phyloP scores from a whole-genome alignment of 2,888 invertebrate genomes.

The Lymantria dispar region DNA sequence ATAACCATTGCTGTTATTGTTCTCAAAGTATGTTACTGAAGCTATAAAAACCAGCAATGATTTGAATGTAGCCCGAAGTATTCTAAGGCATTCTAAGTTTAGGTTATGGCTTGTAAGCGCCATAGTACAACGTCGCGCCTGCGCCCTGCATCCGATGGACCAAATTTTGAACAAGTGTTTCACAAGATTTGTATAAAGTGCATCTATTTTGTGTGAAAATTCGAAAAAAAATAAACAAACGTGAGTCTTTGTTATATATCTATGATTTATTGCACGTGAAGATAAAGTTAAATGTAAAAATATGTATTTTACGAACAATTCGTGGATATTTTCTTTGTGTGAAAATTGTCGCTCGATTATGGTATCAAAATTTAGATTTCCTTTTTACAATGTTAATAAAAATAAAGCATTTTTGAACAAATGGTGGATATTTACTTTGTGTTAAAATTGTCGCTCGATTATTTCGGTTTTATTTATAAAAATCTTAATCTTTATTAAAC shows the following conservation, averaged over 20 bases:
- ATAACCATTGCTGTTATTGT: constrained; percentile 38
- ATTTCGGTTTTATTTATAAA: too few species aligned
- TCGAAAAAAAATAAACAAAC: constrained; percentile 44
- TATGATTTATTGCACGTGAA: neutral
- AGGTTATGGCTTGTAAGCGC: constrained; percentile 38
- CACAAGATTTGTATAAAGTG: constrained; percentile 59
- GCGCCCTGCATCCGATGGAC: constrained; percentile 70
- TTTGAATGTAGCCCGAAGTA: neutral
- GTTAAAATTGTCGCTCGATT: neutral
- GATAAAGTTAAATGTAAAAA: neutral
- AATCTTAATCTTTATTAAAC: too few species aligned
- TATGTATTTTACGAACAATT: too few species aligned
- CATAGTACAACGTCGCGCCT: constrained; percentile 55
- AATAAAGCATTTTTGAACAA: neutral
- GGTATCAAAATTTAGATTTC: too few species aligned
- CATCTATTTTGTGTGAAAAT: constrained; percentile 58
- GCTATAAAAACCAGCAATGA: constrained; percentile 39
- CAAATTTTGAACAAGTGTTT: constrained; percentile 68
- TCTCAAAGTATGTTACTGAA: rapidly evolving
- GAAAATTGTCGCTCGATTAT: neutral
- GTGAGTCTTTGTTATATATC: constrained; percentile 50
- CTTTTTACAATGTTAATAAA: neutral
- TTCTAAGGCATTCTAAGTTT: neutral
- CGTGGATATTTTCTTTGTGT: constrained; percentile 18
- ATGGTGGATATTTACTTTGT: constrained; percentile 17